phyloP scores from a whole-genome alignment of 1,140 invertebrate species.

The Schlechtendalia chinensis region DNA sequence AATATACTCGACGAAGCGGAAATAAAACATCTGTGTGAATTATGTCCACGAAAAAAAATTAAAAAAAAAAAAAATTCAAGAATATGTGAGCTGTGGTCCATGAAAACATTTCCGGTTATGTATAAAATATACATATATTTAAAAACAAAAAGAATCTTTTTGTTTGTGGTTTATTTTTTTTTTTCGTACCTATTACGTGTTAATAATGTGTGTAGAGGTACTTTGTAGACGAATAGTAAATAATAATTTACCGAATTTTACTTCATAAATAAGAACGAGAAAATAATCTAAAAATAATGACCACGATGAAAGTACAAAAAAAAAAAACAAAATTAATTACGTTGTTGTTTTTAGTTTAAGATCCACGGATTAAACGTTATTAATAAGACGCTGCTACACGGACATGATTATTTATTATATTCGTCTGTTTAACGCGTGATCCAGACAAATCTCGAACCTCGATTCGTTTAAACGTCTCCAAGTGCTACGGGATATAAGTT shows the following conservation, averaged over 20 bases:
- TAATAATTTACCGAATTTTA: slow-evolving; percentile 1
- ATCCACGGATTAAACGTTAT: too few relatives aligned
- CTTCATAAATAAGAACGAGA: background rate
- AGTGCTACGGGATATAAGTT: too few relatives aligned
- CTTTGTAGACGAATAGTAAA: background rate
- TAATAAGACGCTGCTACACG: too few relatives aligned
- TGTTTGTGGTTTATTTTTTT: background rate
- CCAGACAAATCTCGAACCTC: too few relatives aligned
- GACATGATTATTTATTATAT: too few relatives aligned
- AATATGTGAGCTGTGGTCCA: slow-evolving; percentile 27
- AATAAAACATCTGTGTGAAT: slow-evolving; percentile 27
- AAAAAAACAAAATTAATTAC: too few relatives aligned
- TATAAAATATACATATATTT: background rate
- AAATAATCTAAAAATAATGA: too few relatives aligned
- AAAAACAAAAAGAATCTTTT: background rate
- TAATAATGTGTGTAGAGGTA: background rate
- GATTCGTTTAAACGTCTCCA: too few relatives aligned
- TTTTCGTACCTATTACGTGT: background rate
- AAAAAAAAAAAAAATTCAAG: slow-evolving; percentile 7
- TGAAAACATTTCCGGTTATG: slow-evolving; percentile 37
- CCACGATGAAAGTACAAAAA: too few relatives aligned
- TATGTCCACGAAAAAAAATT: slow-evolving; percentile 3
- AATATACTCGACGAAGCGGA: slow-evolving; percentile 32
- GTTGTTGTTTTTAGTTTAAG: too few relatives aligned
- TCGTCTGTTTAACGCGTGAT: too few relatives aligned